phyloP scores from a whole-genome alignment of 2,113 vertebrate genomes.

The Tiliqua scincoides region DNA sequence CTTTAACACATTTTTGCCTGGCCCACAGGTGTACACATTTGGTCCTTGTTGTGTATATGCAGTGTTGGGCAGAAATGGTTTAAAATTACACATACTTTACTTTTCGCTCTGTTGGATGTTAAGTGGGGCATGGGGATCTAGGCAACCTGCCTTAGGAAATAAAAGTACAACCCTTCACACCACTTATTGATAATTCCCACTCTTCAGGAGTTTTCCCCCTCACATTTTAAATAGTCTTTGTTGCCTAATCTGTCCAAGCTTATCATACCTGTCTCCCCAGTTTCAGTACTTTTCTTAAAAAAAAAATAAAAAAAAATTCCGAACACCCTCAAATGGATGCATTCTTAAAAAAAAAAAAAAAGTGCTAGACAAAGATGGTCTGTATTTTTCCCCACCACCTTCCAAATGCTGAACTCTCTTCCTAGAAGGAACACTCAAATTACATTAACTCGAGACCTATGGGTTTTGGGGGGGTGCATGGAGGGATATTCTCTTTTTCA shows the following conservation, averaged over 20 bases:
- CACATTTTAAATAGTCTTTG: not conserved
- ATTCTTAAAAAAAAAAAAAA: not conserved
- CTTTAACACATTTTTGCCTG: too few species aligned
- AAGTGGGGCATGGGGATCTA: not conserved
- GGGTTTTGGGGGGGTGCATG: not conserved
- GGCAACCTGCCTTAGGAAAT: too few species aligned
- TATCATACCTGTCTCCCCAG: fast-evolving
- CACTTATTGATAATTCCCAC: not conserved
- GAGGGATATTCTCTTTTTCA: not conserved
- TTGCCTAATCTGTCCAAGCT: not conserved
- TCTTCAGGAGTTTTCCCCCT: not conserved
- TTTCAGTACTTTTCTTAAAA: not conserved
- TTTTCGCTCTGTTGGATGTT: not conserved
- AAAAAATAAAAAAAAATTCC: not conserved
- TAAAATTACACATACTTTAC: not conserved
- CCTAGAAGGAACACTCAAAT: not conserved
- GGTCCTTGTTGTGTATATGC: too few species aligned
- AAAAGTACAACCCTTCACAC: not conserved
- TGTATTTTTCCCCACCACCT: not conserved
- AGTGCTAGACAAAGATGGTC: not conserved
- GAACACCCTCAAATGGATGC: not conserved
- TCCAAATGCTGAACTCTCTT: not conserved
- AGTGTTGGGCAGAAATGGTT: too few species aligned
- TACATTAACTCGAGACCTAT: not conserved
- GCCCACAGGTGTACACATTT: too few species aligned